Percentiles rank a stretch among this genome's conserved stretches.
These are phyloP conservation scores for Notodonta dromedarius DNA, from an alignment of 2,888 invertebrate species.

Conservation along the genomic window DNA sequence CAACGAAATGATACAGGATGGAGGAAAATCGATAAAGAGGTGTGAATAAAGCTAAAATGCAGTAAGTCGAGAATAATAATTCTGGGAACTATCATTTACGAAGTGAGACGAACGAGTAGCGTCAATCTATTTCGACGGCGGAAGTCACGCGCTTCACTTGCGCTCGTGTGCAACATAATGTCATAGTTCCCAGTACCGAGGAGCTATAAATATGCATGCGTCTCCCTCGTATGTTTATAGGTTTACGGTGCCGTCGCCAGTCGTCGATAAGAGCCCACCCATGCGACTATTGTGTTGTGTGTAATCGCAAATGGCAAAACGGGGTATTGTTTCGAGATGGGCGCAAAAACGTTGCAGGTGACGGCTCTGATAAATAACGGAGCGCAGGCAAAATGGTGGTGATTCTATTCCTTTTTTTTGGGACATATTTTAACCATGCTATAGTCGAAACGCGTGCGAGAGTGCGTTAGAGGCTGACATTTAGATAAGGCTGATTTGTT, in stretches of 20 bases:
- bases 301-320: slow-evolving; percentile 54
- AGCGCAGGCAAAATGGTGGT: slow-evolving; percentile 13
- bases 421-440: slow-evolving; percentile 13
- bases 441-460: background rate
- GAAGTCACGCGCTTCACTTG: slow-evolving; percentile 70
- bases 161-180: slow-evolving; percentile 66
- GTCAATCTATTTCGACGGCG: slow-evolving; percentile 71
- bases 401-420: slow-evolving; percentile 12
- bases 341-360: slow-evolving; percentile 61
- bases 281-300: slow-evolving; percentile 52
- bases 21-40: slow-evolving; percentile 16
- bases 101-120: slow-evolving; percentile 36
- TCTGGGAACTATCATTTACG: slow-evolving; percentile 25
- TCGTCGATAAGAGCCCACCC: slow-evolving; percentile 63
- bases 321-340: slow-evolving; percentile 57
- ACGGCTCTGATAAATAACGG: slow-evolving; percentile 51
- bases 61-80: background rate
- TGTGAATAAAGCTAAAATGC: slow-evolving; percentile 5
- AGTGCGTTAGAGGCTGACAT: background rate
- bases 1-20: slow-evolving; percentile 34
- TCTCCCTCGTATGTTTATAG: slow-evolving; percentile 41
- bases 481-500: slow-evolving; percentile 4
- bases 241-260: slow-evolving; percentile 42
- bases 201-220: slow-evolving; percentile 67
- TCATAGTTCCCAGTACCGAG: slow-evolving; percentile 69